Evolutionary conservation across 1,140 invertebrate species (phyloP).

Genomic region (Drosophila punjabiensis): DNA sequence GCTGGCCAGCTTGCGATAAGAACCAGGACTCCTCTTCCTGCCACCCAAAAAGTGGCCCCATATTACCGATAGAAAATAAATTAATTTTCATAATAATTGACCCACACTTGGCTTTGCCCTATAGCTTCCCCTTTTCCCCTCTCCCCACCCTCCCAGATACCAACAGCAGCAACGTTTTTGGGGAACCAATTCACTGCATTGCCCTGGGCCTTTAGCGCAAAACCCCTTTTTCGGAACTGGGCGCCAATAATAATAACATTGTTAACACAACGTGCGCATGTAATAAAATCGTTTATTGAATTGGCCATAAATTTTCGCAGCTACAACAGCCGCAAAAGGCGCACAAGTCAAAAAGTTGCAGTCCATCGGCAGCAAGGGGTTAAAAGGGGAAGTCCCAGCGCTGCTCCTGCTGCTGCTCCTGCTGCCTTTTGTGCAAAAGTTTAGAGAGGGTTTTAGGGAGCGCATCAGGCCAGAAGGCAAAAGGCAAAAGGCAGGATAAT

Average conservation of each 20-base stretch:
- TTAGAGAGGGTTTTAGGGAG: slow-evolving; percentile 39
- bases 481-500: slow-evolving; percentile 22
- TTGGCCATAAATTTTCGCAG: slow-evolving; percentile 81
- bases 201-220: slow-evolving; percentile 31
- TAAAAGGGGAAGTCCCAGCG: neutral
- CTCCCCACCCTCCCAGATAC: neutral
- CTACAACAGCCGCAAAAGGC: slow-evolving; percentile 70
- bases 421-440: slow-evolving; percentile 57
- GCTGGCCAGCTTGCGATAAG: slow-evolving; percentile 65
- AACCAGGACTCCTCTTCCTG: slow-evolving; percentile 14
- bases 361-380: slow-evolving; percentile 28
- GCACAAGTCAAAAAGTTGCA: slow-evolving; percentile 79
- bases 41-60: slow-evolving; percentile 26
- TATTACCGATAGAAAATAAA: slow-evolving; percentile 78
- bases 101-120: neutral
- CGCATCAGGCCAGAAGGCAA: slow-evolving; percentile 20
- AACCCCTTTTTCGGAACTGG: slow-evolving; percentile 56
- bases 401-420: slow-evolving; percentile 15
- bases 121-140: no score
- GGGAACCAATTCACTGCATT: slow-evolving; percentile 52
- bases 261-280: slow-evolving; percentile 81
- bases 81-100: slow-evolving; percentile 83
- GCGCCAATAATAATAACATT: slow-evolving; percentile 84
- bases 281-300: slow-evolving; percentile 85
- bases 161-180: no score